Evolutionary conservation across 2,113 vertebrate species (phyloP), one percentile per base, ranked within the genome.

Genomic region (Orthochromis malagaraziensis): DNA sequence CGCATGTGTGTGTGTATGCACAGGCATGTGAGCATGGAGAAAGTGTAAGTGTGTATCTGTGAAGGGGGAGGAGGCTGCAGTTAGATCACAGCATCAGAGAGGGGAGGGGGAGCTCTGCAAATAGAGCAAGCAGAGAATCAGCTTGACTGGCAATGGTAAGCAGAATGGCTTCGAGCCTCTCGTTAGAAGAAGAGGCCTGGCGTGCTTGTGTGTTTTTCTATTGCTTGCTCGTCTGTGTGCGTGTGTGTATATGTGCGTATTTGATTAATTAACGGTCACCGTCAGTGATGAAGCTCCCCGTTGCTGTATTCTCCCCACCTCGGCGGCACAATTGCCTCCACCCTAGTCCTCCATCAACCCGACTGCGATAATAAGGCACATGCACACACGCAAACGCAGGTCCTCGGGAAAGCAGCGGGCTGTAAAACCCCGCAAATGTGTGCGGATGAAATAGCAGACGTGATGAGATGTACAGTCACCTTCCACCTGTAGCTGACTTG

Each of bases 61-160:
- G 51, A 87, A 88, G 89, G 91, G 88, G 91, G 90, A 89, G 92
- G 94, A 92, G 93, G 90, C 89, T 94, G 90, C 89, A 93, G 93
- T 95, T 95, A 94, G 95, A 95, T 95, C 93, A 94, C 90, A 94
- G 95, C 92, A 92, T 93, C 86, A 87, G 91, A 24, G 91, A 92
- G 89, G 91, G 94, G 94, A 93, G 94, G 93, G 95, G 92, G 5
- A n/a, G 83, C 88, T 91, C 90, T 89, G 90, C 93, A 94, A 95
- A 95, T 83, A 93, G 91, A 94, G 94, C 73, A 75, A 93, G 90
- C 94, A 87, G 47, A 65, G 86, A 93, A 91, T 65, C 77, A 55
- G 90, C 87, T 87, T 86, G 92, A 89, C 89, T 88, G 91, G 85
- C 65, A 80, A 88, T 65, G 11, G 84, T 51, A 89, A 89, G 77